Conservation (phyloP, 2,888 invertebrate genomes). For the Fragum whitleyi region DNA sequence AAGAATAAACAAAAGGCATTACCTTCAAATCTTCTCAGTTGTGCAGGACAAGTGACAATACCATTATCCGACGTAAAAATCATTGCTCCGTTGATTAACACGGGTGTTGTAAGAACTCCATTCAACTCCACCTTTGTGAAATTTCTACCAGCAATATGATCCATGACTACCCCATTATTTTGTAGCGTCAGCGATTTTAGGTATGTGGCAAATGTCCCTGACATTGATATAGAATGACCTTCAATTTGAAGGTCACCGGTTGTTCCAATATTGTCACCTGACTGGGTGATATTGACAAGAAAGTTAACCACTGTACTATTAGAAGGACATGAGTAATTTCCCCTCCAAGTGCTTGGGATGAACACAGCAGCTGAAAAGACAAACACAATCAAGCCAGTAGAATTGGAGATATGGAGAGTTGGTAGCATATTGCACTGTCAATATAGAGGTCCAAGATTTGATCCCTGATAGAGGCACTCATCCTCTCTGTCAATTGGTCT, state of each 20-base stretch:
- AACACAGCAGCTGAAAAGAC: conserved; percentile 38
- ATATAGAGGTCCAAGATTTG: no score
- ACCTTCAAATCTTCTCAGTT: conserved; percentile 38
- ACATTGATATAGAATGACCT: conserved; percentile 37
- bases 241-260: conserved; percentile 31
- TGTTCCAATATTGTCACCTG: conserved; percentile 46
- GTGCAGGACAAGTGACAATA: conserved; percentile 34
- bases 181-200: conserved; percentile 44
- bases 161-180: conserved; percentile 23
- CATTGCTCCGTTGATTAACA: conserved; percentile 52
- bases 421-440: no score
- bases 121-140: conserved; percentile 53
- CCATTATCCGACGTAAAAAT: conserved; percentile 36
- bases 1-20: not conserved
- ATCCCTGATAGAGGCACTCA: no score
- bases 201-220: conserved; percentile 46
- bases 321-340: conserved; percentile 53
- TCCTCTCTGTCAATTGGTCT: no score
- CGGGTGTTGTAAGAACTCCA: conserved; percentile 25
- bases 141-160: conserved; percentile 36
- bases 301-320: conserved; percentile 29
- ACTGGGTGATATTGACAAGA: conserved; percentile 52
- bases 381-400: no score
- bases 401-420: no score
- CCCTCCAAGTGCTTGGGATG: conserved; percentile 54